Conservation (phyloP, 23 tunicate species). For the Halocynthia aurantium region DNA sequence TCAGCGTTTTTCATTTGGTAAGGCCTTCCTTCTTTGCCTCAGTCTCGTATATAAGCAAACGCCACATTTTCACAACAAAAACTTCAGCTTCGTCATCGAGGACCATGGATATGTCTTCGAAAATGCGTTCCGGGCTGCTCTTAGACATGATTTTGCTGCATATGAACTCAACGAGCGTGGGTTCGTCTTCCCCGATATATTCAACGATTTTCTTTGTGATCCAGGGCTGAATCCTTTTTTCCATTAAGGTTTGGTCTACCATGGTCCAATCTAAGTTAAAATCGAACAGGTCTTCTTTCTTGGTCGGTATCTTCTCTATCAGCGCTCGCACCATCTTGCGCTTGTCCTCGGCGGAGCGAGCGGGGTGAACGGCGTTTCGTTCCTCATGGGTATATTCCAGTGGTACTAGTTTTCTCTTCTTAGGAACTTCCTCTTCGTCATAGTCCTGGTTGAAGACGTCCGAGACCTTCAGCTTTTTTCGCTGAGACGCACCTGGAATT, state of each 20-base stretch:
- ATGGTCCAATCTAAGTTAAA: slow-evolving; percentile 87
- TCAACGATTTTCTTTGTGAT: slow-evolving; percentile 86
- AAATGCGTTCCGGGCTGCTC: slow-evolving; percentile 76
- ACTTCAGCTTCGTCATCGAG: slow-evolving; percentile 99
- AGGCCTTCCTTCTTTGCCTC: slow-evolving; percentile 93
- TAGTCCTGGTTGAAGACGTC: slow-evolving; percentile 93
- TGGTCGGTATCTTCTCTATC: slow-evolving; percentile 95
- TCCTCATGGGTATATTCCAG: slow-evolving; percentile 82
- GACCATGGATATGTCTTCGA: slow-evolving; percentile 88
- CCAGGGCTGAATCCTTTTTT: slow-evolving; percentile 97
- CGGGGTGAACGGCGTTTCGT: slow-evolving; percentile 54
- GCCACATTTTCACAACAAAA: slow-evolving; percentile 98
- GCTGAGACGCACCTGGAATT: slow-evolving; percentile 13
- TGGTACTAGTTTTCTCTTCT: slow-evolving; percentile 80
- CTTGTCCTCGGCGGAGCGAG: slow-evolving; percentile 62
- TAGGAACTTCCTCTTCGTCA: slow-evolving; percentile 92
- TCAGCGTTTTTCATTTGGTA: slow-evolving; percentile 36
- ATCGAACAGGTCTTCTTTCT: slow-evolving; percentile 85
- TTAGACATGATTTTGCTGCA: slow-evolving; percentile 93
- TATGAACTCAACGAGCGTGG: slow-evolving; percentile 93
- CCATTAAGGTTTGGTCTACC: slow-evolving; percentile 74
- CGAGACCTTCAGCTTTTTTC: slow-evolving; percentile 72
- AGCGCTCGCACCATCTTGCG: slow-evolving; percentile 75
- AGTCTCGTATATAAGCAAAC: slow-evolving; percentile 89
- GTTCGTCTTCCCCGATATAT: slow-evolving; percentile 99